Evolutionary conservation across 2,797 vertebrate species (phyloP), one percentile per base, ranked within the genome.

Genomic region (Helostoma temminkii): DNA sequence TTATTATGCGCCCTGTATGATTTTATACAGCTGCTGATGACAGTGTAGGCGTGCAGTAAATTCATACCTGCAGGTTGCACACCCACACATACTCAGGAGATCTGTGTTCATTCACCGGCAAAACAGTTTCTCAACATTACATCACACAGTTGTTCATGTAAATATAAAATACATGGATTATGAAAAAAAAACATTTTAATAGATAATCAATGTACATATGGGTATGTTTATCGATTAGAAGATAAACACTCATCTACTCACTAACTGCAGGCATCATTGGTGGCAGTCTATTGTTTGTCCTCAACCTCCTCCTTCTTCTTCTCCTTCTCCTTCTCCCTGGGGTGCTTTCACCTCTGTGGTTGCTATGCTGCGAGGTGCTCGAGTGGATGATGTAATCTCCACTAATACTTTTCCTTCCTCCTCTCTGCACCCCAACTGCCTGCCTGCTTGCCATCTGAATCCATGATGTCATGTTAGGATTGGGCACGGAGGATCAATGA

Each of bases 311-410:
- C 62, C 73, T 67, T 39, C 59, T 75, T 6, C 66, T 71, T 5
- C 66, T 67, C 9, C 81, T 76, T 59, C 75, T 82, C 36, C 74
- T 75, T 77, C 80, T 89, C 89, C 88, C 89, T 19, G 47, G 81
- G 88, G 88, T 76, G 88, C 80, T 75, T 86, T 91, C 88, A 90
- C 92, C 88, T 96, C 0, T 94, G 94, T 41, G 94, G 92, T 81
- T 95, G 72, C 94, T 96, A 67, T 88, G 90, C 84, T 89, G 89
- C 78, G 43, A 93, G 89, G 89, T 85, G 87, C 87, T 86, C 77
- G 83, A 91, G 87, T 80, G 88, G 87, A 91, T 95, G 94, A 94
- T 67, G 95, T 97, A 93, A 96, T 97, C 81, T 91, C 94, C 87
- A 95, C 96, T 86, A 97, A 97, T 93, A 96, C 96, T 93, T 94